Conservation (phyloP, 2,888 invertebrate species). For the Rapana venosa region DNA sequence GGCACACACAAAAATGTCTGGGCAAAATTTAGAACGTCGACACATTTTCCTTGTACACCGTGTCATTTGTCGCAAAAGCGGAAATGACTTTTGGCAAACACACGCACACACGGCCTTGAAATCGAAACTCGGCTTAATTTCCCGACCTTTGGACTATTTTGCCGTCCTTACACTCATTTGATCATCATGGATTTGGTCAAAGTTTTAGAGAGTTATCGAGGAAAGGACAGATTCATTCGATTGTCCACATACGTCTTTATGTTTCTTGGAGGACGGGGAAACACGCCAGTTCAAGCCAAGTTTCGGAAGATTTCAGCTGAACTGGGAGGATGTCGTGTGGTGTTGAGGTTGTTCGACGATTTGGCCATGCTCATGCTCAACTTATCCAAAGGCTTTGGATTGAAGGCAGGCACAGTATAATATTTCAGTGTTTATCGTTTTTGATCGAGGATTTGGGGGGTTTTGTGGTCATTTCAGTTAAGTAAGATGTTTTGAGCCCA, state of each 20-base stretch:
- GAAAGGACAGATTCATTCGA: conserved; percentile 90
- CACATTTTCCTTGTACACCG: neutral
- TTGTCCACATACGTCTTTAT: conserved; percentile 88
- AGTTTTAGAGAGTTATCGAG: conserved; percentile 86
- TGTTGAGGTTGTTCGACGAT: conserved; percentile 90
- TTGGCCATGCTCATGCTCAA: conserved; percentile 88
- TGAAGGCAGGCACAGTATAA: conserved; percentile 78
- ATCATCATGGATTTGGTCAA: conserved; percentile 44
- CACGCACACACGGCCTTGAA: neutral
- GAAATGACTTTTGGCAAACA: conserved; percentile 34
- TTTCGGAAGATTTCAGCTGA: conserved; percentile 60
- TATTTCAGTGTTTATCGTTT: neutral
- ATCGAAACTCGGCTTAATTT: conserved; percentile 10
- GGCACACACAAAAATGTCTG: neutral
- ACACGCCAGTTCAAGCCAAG: conserved; percentile 55
- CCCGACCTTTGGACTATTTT: conserved; percentile 27
- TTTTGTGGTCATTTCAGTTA: neutral
- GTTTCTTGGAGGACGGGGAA: conserved; percentile 79
- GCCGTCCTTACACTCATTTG: too few species aligned
- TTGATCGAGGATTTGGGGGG: neutral
- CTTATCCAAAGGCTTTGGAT: conserved; percentile 86
- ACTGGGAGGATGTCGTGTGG: conserved; percentile 81
- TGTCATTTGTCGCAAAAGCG: conserved; percentile 15
- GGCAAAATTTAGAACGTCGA: neutral
- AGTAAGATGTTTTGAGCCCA: too few species aligned